Base-by-base conservation (phyloP, 2,888 invertebrate genomes). In the Drosophila nigritarsus region DNA sequence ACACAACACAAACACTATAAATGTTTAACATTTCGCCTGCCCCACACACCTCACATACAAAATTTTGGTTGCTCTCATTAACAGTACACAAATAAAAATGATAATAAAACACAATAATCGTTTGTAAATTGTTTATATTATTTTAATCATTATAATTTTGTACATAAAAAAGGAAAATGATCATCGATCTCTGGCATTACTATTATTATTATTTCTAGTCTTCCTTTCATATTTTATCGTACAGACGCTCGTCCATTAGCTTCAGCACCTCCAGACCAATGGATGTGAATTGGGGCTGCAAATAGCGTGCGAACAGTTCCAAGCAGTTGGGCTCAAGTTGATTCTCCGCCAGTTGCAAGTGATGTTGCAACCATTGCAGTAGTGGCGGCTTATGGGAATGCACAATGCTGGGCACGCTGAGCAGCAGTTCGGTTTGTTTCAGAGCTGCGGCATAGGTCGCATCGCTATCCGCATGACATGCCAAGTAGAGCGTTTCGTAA, bases 351-450 rank as follows among this genome's bases (percentile, higher is more conserved):
- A 64, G 60, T 11, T 5, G 96, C 94, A 96, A 78, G 7, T 82
- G 29, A 15, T 80, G 70, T 3, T 73, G 74, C 18, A 91, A 75
- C 91, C 94, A 94, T 95, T 96, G 95, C 81, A 94, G 89, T 63
- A 99, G 93, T 1, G 98, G 98, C 48, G 99, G 99, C 93, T 99
- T 99, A 92, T 98, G 98, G 0, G 99, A 99, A 93, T 99, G 99
- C 68, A 99, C 94, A 20, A 97, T 96, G 93, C 98, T 98, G 0
- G 99, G 99, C 29, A 98, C 94, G 92, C 98, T 98, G 24, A 97
- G 93, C 63, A 99, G 91, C 51, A 97, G 89, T 90, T 95, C 95
- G 7, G 94, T 92, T 73, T 73, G 94, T 92, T 3, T 94, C 92
- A 78, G 94, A 1, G 61, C 60, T 3, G 54, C 18, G 1, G 50